Conservation (phyloP, 2,888 invertebrate species). For the Stenoptilia bipunctidactyla region DNA sequence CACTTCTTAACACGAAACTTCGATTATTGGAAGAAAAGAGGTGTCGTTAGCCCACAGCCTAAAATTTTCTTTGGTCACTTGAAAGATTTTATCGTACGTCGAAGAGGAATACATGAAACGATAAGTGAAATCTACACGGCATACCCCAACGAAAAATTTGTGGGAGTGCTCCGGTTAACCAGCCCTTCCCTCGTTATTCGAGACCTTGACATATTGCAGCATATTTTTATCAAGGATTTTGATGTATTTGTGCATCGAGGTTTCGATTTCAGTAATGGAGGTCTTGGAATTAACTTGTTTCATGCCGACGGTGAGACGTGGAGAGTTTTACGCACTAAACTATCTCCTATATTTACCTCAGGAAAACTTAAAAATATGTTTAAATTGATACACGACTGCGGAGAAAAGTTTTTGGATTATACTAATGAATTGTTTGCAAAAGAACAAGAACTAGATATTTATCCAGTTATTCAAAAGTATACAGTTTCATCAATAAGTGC, state of each 20-base stretch:
- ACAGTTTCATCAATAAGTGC: constrained; percentile 6
- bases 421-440: constrained; percentile 17
- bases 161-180: constrained; percentile 33
- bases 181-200: constrained; percentile 29
- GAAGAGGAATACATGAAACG: constrained; percentile 15
- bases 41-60: constrained; percentile 31
- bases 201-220: constrained; percentile 34
- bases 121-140: constrained; percentile 29
- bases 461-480: constrained; percentile 20
- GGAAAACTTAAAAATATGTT: constrained; percentile 30
- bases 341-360: constrained; percentile 32
- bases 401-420: constrained; percentile 26
- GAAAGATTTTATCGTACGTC: constrained; percentile 13
- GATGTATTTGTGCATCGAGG: constrained; percentile 31
- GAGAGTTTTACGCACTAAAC: constrained; percentile 25
- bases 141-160: constrained; percentile 32
- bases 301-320: constrained; percentile 26
- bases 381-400: constrained; percentile 19
- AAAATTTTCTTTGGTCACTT: constrained; percentile 20
- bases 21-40: constrained; percentile 25
- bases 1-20: constrained; percentile 22
- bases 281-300: constrained; percentile 33
- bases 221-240: constrained; percentile 37
- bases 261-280: constrained; percentile 24
- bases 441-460: constrained; percentile 19